phyloP scores from a whole-genome alignment of 53 echinoderm and acorn worm species.

The Hippasteria phrygiana region DNA sequence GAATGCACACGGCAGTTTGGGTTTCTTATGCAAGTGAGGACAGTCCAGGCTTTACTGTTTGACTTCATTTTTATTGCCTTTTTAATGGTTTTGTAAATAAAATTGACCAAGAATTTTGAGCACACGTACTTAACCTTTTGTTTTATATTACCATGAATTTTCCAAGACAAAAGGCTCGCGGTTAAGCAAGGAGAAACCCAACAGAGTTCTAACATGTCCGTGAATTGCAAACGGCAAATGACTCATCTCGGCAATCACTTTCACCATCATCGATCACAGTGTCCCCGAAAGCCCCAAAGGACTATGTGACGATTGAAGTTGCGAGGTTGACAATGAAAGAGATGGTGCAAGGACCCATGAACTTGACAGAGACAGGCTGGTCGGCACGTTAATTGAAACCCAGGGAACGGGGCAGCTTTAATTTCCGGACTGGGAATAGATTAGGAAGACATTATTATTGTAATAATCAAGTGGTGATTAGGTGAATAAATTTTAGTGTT shows the following conservation, averaged over 20 bases:
- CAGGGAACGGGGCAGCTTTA: neutral
- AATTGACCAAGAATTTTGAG: too few species aligned
- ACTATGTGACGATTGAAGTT: neutral
- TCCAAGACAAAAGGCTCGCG: neutral
- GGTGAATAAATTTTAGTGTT: neutral
- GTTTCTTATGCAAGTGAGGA: too few species aligned
- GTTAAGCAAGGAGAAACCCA: neutral
- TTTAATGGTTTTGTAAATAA: too few species aligned
- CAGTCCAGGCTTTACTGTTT: too few species aligned
- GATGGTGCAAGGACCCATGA: neutral
- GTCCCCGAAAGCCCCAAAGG: neutral
- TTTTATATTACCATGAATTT: too few species aligned
- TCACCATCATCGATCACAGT: neutral
- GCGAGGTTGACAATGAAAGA: neutral
- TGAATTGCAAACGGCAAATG: neutral
- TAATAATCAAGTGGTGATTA: neutral
- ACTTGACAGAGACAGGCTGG: neutral
- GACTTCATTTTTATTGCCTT: too few species aligned
- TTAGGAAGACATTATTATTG: neutral
- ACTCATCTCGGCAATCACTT: neutral
- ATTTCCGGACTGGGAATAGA: neutral
- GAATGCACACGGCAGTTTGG: too few species aligned
- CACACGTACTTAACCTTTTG: too few species aligned
- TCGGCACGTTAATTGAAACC: neutral
- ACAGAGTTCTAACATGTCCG: neutral